These are phyloP conservation scores for Icerya purchasi DNA, from an alignment of 2,888 invertebrate genomes.

Conservation along the genomic window DNA sequence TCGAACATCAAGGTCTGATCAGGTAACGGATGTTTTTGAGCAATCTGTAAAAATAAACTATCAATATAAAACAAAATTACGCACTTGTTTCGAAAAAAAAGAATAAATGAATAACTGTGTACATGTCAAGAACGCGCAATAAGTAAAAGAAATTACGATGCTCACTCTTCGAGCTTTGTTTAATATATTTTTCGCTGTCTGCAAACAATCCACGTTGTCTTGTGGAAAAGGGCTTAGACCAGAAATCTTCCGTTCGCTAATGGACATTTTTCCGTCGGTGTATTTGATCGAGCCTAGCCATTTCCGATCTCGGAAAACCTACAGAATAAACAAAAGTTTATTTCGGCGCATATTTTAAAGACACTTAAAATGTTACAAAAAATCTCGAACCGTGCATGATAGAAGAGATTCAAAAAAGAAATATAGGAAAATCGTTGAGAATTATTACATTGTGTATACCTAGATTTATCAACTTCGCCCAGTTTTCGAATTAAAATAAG, in stretches of 20 bases:
- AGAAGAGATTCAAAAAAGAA: no score
- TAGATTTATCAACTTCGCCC: no score
- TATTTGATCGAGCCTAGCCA: conserved; percentile 60
- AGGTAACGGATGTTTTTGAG: conserved; percentile 46
- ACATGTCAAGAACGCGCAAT: no score
- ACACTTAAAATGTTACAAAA: no score
- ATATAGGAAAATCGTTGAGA: no score
- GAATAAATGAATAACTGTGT: no score
- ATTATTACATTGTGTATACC: no score
- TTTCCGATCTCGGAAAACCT: conserved; percentile 53
- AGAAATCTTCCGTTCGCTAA: conserved; percentile 46
- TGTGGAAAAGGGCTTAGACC: conserved; percentile 50
- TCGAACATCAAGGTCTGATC: conserved; percentile 55
- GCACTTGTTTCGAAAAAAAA: no score
- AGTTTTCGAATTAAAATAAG: no score
- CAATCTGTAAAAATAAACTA: conserved; percentile 28
- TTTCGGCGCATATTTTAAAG: no score
- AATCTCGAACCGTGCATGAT: no score
- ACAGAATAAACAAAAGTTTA: conserved; percentile 5
- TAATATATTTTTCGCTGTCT: conserved; percentile 56
- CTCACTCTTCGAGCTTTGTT: conserved; percentile 42
- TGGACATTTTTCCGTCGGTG: conserved; percentile 48
- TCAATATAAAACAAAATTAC: no score
- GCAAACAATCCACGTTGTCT: conserved; percentile 51
- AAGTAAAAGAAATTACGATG: background rate